Conservation (phyloP, 2,113 vertebrate species). For the Periophthalmus modestus region DNA sequence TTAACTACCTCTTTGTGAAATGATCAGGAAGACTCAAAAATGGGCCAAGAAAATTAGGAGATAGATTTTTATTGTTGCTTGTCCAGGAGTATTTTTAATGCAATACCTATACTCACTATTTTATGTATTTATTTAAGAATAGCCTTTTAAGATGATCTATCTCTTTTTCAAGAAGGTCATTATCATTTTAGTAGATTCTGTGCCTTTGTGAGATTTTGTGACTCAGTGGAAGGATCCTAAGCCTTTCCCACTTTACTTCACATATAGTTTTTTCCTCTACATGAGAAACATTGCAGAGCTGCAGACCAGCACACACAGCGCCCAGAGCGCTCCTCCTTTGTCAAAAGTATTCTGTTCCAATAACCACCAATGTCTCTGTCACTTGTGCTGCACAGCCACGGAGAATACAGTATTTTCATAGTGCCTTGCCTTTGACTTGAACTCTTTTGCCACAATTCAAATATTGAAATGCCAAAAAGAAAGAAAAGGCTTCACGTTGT, state of each 20-base stretch:
- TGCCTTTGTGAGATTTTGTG: not conserved
- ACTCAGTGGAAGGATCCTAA: not conserved
- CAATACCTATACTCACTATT: not conserved
- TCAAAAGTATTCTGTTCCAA: conserved; percentile 17
- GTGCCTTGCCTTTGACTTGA: conserved; percentile 22
- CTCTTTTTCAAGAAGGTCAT: no score
- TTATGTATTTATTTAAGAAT: no score
- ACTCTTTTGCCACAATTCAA: conserved; percentile 27
- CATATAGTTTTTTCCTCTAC: not conserved
- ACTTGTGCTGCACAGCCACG: conserved; percentile 5
- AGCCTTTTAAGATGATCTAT: no score
- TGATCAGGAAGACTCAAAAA: not conserved
- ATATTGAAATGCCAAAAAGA: conserved; percentile 37
- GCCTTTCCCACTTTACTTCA: not conserved
- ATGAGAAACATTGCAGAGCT: conserved; percentile 5
- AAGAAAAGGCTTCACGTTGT: conserved; percentile 26
- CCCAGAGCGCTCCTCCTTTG: conserved; percentile 5
- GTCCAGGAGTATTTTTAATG: not conserved
- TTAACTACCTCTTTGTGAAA: not conserved
- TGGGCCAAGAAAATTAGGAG: no score
- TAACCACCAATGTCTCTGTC: conserved; percentile 22
- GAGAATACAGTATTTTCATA: conserved; percentile 7
- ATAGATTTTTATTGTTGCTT: no score
- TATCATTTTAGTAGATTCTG: not conserved
- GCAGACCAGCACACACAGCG: conserved; percentile 3